Evolutionary conservation across 2,113 vertebrate species (phyloP).

Genomic region (Pitta sordida): DNA sequence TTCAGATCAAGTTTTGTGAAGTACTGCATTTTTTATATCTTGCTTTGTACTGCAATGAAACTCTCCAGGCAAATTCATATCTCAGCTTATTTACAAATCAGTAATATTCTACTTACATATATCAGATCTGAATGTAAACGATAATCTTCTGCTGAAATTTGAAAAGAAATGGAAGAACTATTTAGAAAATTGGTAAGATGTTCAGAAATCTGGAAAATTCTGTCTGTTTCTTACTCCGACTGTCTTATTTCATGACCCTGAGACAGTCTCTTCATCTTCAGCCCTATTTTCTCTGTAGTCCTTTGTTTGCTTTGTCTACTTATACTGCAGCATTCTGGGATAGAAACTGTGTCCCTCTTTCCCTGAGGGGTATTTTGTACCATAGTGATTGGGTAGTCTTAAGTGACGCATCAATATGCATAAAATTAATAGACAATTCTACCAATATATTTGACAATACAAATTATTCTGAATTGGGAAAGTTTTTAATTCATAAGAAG

Average conservation of each 20-base stretch:
- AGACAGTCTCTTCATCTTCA: neutral
- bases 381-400: neutral
- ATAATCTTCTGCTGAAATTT: neutral
- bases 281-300: neutral
- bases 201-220: neutral
- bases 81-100: neutral
- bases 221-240: neutral
- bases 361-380: neutral
- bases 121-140: neutral
- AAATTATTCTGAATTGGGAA: neutral
- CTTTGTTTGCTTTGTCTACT: neutral
- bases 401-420: neutral
- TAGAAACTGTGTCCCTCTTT: neutral
- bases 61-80: neutral
- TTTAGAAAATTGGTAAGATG: neutral
- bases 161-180: neutral
- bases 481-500: neutral
- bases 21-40: neutral
- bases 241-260: neutral
- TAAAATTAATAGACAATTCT: neutral
- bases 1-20: constrained; percentile 3
- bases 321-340: neutral
- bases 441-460: neutral
- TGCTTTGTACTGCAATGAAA: neutral
- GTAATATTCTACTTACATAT: neutral